Evolutionary conservation across 2,113 vertebrate species (phyloP), one percentile per base, ranked within the genome.

Genomic region (Heliornis fulica): DNA sequence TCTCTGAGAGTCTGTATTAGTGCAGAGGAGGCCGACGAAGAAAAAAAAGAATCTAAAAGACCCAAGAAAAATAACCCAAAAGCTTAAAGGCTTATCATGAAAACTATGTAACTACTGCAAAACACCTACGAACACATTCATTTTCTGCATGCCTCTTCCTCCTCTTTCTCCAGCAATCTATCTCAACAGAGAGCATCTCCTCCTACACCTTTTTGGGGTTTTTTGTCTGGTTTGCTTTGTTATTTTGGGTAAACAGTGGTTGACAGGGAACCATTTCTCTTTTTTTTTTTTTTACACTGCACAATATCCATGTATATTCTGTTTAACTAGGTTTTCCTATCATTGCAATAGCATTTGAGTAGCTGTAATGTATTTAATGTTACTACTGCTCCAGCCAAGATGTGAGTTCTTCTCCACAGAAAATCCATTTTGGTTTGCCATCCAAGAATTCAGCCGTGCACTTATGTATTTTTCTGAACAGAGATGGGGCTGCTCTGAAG

Each of bases 71-170:
- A 93, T 66, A 94, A 71, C 82, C 57, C 81, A 19, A 79, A 86
- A 93, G 89, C 82, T 96, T 96, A 93, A 96, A 34, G 90, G 29
- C 92, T 96, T 97, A 95, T 95, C 96, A 83, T 48, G 85, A 92
- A 45, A 96, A 51, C 46, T 15, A 3, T 34, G 46, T 29, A 93
- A 65, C 92, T 97, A 76, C 95, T 90, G 96, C 87, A 56, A 56
- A 93, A 93, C 87, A 93, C 91, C 91, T 68, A 74, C 1, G 2
- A 79, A 70, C 13, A 34, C 84, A 94, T 91, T 93, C 7, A 11
- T 96, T 96, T 93, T 94, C 84, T 45, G 45, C 7, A 26, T 0
- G 17, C 7, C 5, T 87, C 82, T 28, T 82, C 83, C 63, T 93
- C 61, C 32, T n/a, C 59, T 38, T 7, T 29, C 53, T 29, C 53